phyloP scores from a whole-genome alignment of 23 tunicate species.

The Diplosoma virens region DNA sequence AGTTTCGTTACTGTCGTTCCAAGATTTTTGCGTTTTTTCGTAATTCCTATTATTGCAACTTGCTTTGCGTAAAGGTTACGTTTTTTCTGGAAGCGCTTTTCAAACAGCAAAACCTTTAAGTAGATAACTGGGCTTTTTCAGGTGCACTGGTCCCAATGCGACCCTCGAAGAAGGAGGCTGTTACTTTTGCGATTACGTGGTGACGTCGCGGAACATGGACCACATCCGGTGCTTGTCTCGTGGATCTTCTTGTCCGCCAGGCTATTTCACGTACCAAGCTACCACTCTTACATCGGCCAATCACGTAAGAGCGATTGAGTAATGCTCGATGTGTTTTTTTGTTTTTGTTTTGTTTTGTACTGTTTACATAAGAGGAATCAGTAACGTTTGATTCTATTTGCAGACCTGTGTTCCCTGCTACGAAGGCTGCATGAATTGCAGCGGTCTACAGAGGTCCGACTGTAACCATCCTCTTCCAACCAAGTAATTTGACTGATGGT shows the following conservation, averaged over 20 bases:
- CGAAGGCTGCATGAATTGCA: constrained; percentile 72
- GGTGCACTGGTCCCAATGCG: constrained; percentile 69
- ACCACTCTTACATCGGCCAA: not conserved
- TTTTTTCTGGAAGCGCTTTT: not conserved
- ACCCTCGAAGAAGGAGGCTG: constrained; percentile 71
- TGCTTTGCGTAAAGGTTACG: not conserved
- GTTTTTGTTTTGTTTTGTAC: not conserved
- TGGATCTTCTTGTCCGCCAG: constrained; percentile 47
- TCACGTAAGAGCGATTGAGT: constrained; percentile 9
- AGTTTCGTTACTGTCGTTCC: not conserved
- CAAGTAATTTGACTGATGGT: constrained; percentile 33
- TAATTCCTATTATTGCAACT: not conserved
- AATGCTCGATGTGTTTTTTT: not conserved
- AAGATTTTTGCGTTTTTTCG: not conserved
- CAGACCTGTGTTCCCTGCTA: constrained; percentile 83
- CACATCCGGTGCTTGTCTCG: constrained; percentile 42
- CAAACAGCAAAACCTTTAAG: not conserved
- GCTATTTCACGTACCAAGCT: constrained; percentile 29
- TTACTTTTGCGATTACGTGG: constrained; percentile 44
- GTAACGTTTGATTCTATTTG: not conserved
- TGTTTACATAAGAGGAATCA: no score
- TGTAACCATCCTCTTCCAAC: constrained; percentile 63
- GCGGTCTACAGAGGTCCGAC: constrained; percentile 47
- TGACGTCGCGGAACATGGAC: constrained; percentile 36
- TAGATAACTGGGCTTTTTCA: constrained; percentile 19